A percentile compares a stretch with the other conserved stretches of the same genome.
phyloP scores from a whole-genome alignment of 1,140 invertebrate genomes.

The Danaus melanippus region DNA sequence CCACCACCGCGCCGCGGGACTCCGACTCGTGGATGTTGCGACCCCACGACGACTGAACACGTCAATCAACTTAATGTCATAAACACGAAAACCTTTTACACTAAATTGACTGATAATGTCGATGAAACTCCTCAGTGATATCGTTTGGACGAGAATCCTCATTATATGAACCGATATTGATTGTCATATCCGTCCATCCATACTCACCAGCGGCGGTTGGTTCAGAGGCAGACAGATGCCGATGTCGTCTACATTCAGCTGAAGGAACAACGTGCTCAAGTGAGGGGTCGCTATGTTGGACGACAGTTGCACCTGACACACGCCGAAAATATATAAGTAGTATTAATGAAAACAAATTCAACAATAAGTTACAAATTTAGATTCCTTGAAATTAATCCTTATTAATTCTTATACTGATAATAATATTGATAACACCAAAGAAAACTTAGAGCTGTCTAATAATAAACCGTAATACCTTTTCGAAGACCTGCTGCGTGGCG shows the following conservation, averaged over 20 bases:
- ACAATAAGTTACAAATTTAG: not conserved
- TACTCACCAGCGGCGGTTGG: constrained; percentile 76
- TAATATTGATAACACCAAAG: too few species aligned
- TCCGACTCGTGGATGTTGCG: constrained; percentile 83
- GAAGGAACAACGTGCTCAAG: constrained; percentile 92
- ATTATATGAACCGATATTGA: too few species aligned
- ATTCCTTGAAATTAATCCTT: too few species aligned
- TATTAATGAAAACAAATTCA: not conserved
- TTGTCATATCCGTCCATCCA: too few species aligned
- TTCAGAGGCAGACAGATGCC: constrained; percentile 95
- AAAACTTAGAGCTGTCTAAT: too few species aligned
- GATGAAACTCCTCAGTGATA: too few species aligned
- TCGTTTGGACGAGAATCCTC: too few species aligned
- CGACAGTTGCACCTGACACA: constrained; percentile 77
- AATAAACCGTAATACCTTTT: constrained; percentile 39
- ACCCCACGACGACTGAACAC: constrained; percentile 74
- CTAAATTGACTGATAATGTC: too few species aligned
- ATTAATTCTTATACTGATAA: too few species aligned
- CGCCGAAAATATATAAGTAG: not conserved
- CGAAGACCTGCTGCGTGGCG: constrained; percentile 83
- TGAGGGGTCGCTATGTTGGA: constrained; percentile 81
- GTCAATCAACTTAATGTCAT: not conserved
- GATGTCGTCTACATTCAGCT: constrained; percentile 96
- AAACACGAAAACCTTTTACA: too few species aligned
- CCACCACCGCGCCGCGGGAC: constrained; percentile 90